Evolutionary conservation across 1,140 invertebrate genomes (phyloP).

Genomic region (Pseudomyrmex sp.): DNA sequence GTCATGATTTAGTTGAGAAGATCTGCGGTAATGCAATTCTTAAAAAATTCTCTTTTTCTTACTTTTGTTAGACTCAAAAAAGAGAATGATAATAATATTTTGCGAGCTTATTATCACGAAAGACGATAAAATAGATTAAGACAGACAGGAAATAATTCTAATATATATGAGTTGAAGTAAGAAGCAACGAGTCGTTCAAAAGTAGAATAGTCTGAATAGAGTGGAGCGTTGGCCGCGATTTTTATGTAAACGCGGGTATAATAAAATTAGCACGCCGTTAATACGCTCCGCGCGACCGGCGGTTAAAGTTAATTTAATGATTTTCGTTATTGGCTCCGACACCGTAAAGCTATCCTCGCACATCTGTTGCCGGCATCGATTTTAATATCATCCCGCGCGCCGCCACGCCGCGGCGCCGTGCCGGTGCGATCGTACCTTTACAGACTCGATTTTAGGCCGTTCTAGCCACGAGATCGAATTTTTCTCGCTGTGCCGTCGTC

Average conservation of each 20-base stretch:
- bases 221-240: conserved; percentile 25
- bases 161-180: background rate
- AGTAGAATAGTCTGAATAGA: background rate
- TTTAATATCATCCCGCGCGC: conserved; percentile 80
- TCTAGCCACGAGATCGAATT: conserved; percentile 27
- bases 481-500: conserved; percentile 31
- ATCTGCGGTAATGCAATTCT: background rate
- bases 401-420: conserved; percentile 31
- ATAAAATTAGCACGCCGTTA: conserved; percentile 82
- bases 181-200: background rate
- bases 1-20: background rate
- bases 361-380: conserved; percentile 84
- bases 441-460: conserved; percentile 21
- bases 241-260: conserved; percentile 74
- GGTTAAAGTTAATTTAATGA: conserved; percentile 82
- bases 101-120: too few relatives aligned
- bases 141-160: too few relatives aligned
- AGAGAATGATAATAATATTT: background rate
- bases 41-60: background rate
- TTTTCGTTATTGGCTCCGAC: conserved; percentile 82
- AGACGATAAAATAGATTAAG: too few relatives aligned
- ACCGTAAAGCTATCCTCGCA: conserved; percentile 81
- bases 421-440: conserved; percentile 32
- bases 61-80: background rate
- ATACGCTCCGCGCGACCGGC: conserved; percentile 72